Evolutionary conservation across 1,140 invertebrate species (phyloP), one percentile per base, ranked within the genome.

Genomic region (Drosophila arizonae): DNA sequence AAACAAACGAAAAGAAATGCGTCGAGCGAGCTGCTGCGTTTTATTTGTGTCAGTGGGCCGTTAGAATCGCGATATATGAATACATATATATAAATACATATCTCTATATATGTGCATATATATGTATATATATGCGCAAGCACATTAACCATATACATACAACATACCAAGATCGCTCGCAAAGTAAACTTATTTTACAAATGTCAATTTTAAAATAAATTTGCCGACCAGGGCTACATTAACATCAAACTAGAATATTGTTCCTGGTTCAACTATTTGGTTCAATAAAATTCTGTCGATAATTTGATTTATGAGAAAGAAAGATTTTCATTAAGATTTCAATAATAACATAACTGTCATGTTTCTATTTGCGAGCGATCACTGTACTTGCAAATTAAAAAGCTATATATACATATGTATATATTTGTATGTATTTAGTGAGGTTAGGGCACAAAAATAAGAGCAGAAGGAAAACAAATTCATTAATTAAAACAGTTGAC

Each of bases 21-120:
- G 73, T 56, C 61, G 74, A 52, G 48, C 48, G 71, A 56, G 62
- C 41, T 21, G 70, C 33, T 51, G 39, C 52, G 30, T 64, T 63
- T 48, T 55, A 67, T 67, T 67, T 81, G 67, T 82, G 79, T 82
- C 80, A 82, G 80, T 84, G 80, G 80, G 77, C 76, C 76, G 62
- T 78, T 67, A 65, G 68, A 63, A 73, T 62, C 26, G 57, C 60
- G 51, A 61, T 79, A 45, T 70, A 45, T 3, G 39, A 24, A 55
- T 45, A 51, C 30, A 28, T 26, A 41, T 48, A 24, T 36, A 13
- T 36, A 62, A 66, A 58, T 58, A 33, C 9, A 33, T 9, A 64
- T 51, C 61, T 69, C 56, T 52, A 10, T 6, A 52, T 30, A 56
- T 39, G 11, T 45, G 55, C 17, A 57, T 15, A 65, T 26, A 45